Percentiles rank a stretch among this genome's conserved stretches.
Evolutionary conservation across 2,888 invertebrate genomes (phyloP).

Genomic region (Hesperia comma): DNA sequence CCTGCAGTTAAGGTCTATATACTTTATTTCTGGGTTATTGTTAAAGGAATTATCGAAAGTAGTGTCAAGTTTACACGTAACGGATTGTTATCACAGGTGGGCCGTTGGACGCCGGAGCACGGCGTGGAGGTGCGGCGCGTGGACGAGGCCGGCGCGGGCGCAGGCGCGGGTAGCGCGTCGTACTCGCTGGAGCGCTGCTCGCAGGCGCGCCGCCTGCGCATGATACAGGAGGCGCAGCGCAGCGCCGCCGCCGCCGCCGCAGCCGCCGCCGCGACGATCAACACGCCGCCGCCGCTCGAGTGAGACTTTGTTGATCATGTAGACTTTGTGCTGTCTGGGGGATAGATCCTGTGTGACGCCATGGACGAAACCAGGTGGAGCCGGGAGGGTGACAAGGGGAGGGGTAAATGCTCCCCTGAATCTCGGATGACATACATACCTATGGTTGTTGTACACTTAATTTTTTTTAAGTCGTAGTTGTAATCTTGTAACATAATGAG

Average conservation of each 20-base stretch:
- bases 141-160: conserved; percentile 61
- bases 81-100: conserved; percentile 54
- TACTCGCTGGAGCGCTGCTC: conserved; percentile 79
- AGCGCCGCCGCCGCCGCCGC: conserved; percentile 55
- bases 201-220: conserved; percentile 75
- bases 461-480: too few relatives aligned
- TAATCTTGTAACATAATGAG: too few relatives aligned
- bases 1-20: too few relatives aligned
- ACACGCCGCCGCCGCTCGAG: conserved; percentile 54
- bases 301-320: background rate
- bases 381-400: too few relatives aligned
- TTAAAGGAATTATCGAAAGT: background rate
- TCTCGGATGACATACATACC: too few relatives aligned
- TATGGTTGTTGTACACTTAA: too few relatives aligned
- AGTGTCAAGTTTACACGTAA: too few relatives aligned
- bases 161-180: conserved; percentile 59
- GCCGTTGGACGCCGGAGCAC: conserved; percentile 72
- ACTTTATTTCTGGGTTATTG: too few relatives aligned
- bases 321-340: too few relatives aligned
- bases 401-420: too few relatives aligned
- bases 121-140: conserved; percentile 71
- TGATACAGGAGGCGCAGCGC: conserved; percentile 77
- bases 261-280: conserved; percentile 17
- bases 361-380: too few relatives aligned
- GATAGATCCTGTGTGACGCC: too few relatives aligned